Conservation (phyloP, 2,888 invertebrate species). For the Sinodicranocentrus sp. region DNA sequence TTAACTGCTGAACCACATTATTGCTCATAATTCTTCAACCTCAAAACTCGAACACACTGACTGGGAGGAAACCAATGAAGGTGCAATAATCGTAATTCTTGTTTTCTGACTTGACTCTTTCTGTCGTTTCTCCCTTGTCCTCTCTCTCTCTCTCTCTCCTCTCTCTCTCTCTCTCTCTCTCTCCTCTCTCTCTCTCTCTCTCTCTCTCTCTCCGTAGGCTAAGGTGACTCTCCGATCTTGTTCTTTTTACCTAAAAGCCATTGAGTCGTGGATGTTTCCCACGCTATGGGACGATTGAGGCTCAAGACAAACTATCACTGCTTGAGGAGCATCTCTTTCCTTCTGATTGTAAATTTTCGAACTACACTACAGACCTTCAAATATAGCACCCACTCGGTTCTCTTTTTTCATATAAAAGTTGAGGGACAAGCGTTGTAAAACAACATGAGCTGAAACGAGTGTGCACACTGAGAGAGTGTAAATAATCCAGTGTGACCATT, state of each 20-base stretch:
- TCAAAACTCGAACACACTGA: constrained; percentile 57
- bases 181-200: constrained; percentile 23
- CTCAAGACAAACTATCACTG: constrained; percentile 7
- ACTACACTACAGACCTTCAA: constrained; percentile 18
- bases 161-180: constrained; percentile 17
- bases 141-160: too few species aligned
- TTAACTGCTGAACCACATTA: constrained; percentile 66
- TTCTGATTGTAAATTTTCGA: constrained; percentile 66
- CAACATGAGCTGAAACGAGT: constrained; percentile 18
- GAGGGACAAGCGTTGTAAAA: constrained; percentile 36
- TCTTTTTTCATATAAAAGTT: constrained; percentile 34
- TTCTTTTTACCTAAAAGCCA: constrained; percentile 64
- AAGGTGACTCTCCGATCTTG: constrained; percentile 64
- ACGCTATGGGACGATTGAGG: constrained; percentile 59
- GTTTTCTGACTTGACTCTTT: constrained; percentile 65
- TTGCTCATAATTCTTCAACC: constrained; percentile 68
- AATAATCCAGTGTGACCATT: constrained; percentile 30
- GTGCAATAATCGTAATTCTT: constrained; percentile 77
- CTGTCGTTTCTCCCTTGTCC: constrained; percentile 26
- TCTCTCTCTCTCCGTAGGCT: constrained; percentile 5
- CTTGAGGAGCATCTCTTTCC: constrained; percentile 13
- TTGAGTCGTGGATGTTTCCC: constrained; percentile 68
- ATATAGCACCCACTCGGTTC: constrained; percentile 41
- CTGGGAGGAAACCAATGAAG: constrained; percentile 69
- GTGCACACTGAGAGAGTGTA: background rate